Conservation (phyloP, 92 coral and sea anemone species). For the Umimayanthus kanabou region DNA sequence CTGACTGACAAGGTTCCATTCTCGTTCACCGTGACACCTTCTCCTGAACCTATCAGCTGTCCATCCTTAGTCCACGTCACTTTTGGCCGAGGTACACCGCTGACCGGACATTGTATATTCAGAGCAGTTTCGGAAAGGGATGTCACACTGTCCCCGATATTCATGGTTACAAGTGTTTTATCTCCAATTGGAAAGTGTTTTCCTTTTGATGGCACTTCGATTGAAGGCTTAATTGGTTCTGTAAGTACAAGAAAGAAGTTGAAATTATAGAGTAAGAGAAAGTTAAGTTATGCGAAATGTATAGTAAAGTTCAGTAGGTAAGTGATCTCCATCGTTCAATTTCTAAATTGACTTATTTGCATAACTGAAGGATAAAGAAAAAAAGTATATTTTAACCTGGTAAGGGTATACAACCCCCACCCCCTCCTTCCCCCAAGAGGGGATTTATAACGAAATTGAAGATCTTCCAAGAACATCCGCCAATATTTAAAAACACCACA, state of each 20-base stretch:
- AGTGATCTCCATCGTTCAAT: no score
- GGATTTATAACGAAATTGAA: no score
- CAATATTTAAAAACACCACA: no score
- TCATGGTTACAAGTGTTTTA: conserved; percentile 26
- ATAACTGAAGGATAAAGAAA: not conserved
- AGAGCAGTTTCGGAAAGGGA: conserved; percentile 49
- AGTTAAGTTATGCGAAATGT: no score
- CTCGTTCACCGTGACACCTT: not conserved
- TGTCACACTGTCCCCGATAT: conserved; percentile 48
- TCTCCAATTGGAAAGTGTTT: conserved; percentile 35
- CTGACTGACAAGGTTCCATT: conserved; percentile 23
- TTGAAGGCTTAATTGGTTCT: conserved; percentile 29
- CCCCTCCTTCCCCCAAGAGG: not conserved
- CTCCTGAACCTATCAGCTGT: conserved; percentile 1
- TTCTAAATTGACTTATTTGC: not conserved
- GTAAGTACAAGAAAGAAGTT: not conserved
- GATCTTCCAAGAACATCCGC: no score
- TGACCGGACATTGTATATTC: conserved; percentile 44
- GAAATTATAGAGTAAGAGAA: no score
- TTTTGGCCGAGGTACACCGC: conserved; percentile 54
- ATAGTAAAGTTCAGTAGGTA: no score
- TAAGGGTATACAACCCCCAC: not conserved
- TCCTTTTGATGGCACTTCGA: conserved; percentile 31
- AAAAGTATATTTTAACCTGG: not conserved
- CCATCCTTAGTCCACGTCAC: conserved; percentile 48